These are phyloP conservation scores for Morone saxatilis DNA, from an alignment of 2,113 vertebrate genomes.

Conservation along the genomic window DNA sequence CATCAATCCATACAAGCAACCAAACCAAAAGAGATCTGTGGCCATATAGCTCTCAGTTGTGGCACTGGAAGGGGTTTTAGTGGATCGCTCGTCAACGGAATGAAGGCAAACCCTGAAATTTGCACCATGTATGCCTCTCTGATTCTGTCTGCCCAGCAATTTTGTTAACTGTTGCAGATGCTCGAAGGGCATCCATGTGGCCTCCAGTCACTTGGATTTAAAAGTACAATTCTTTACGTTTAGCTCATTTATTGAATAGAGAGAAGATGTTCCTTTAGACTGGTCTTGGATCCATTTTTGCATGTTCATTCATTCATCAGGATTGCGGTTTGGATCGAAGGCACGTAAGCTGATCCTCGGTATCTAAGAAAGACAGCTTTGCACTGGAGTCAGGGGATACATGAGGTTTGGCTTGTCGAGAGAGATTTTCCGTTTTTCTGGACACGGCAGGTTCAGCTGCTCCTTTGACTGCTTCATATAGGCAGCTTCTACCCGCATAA, in stretches of 20 bases:
- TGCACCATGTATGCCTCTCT: conserved; percentile 51
- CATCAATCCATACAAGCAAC: conserved; percentile 53
- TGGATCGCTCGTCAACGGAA: conserved; percentile 36
- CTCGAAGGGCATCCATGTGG: conserved; percentile 44
- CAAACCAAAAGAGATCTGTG: conserved; percentile 58
- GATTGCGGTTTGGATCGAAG: conserved; percentile 22
- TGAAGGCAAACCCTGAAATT: conserved; percentile 68
- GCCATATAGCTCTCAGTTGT: conserved; percentile 66
- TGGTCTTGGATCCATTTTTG: conserved; percentile 23
- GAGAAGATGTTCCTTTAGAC: neutral
- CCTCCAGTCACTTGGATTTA: neutral
- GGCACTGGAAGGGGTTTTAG: conserved; percentile 50
- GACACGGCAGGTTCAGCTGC: conserved; percentile 45
- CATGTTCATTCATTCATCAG: conserved; percentile 58
- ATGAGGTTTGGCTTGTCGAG: conserved; percentile 51
- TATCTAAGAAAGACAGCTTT: conserved; percentile 18
- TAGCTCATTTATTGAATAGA: conserved; percentile 20
- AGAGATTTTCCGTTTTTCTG: conserved; percentile 55
- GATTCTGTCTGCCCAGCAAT: conserved; percentile 63
- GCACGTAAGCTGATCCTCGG: conserved; percentile 9
- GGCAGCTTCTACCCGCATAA: conserved; percentile 51
- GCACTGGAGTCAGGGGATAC: conserved; percentile 26
- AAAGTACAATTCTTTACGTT: conserved; percentile 31
- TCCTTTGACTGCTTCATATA: conserved; percentile 23
- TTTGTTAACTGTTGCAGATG: conserved; percentile 62